These are phyloP conservation scores for Smittia sp. DNA, from an alignment of 2,888 invertebrate species.

Conservation along the genomic window DNA sequence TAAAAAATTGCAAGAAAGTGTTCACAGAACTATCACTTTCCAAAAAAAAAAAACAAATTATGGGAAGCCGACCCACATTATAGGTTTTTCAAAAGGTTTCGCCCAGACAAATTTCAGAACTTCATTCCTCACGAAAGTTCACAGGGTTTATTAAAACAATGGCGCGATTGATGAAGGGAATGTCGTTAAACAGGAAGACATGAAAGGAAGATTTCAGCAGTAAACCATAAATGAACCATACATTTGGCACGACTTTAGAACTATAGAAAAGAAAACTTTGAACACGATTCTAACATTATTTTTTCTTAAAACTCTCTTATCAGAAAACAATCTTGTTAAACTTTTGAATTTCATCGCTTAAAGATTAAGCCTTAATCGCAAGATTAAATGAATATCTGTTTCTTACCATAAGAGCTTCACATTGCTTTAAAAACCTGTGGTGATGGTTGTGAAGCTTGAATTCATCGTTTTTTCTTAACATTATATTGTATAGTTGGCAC, in stretches of 20 bases:
- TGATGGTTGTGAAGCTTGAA: not conserved
- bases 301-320: not conserved
- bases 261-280: not conserved
- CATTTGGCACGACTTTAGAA: not conserved
- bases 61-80: too few species aligned
- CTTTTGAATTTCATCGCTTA: not conserved
- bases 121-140: too few species aligned
- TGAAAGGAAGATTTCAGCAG: not conserved
- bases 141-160: not conserved
- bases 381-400: not conserved
- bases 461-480: constrained; percentile 6
- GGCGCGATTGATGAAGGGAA: not conserved
- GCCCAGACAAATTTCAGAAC: too few species aligned
- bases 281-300: not conserved
- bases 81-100: too few species aligned
- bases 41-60: too few species aligned
- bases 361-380: too few species aligned
- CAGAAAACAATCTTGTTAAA: not conserved
- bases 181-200: constrained; percentile 9
- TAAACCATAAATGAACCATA: not conserved
- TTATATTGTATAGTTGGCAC: constrained; percentile 43
- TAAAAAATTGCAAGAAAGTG: too few species aligned
- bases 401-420: not conserved
- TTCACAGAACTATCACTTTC: too few species aligned
- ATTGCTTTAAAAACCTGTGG: not conserved